Evolutionary conservation across 30 jellyfish, hydroid and myxozoan genomes (phyloP), one percentile per base, ranked within the genome.

Genomic region (Aurelia aurita complex sp. Pacific): DNA sequence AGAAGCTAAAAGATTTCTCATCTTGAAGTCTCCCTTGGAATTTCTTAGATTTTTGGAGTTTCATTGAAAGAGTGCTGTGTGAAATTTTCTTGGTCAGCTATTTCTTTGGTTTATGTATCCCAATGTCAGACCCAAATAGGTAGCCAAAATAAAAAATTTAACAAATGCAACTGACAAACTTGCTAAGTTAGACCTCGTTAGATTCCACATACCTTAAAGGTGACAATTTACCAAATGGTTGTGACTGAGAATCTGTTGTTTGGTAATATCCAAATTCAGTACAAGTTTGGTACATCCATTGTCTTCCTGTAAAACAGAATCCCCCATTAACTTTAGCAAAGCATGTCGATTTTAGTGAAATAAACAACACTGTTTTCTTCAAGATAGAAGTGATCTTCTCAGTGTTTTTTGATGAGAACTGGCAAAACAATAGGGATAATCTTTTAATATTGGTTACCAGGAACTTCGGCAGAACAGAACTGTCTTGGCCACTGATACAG

Each of bases 261-360:
- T 94, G 99, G 75, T 77, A 94, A 71, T 12, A 94, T 14, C 99
- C 99, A 89, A 94, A 94, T 76, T 94, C 99, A 0, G 97, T 89
- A 73, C 99, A 94, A 2, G 99, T 94, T 64, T 94, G 99, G 64
- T 94, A 94, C 85, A 89, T 17, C 99, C 99, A 94, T 76, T 94
- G 99, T 17, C 99, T 92, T 2, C 99, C 99, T 94, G 33, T 10
- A 57, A 69, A 29, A 46, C 57, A 46, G 57, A 46, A 46, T 46
- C 57, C 57, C 57, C 12, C 57, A 13, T 3, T 40, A 40, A 40
- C 9, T 38, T 40, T 40, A 9, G 15, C 1, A 46, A 46, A 46
- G 14, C 57, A 46, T 46, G 8, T 4, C 15, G 2, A 5, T 46
- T 9, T 46, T 46, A 46, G 15, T 46, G 57, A 46, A 46, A 46